phyloP scores from a whole-genome alignment of 2,888 invertebrate genomes.

The Netelia inedita region DNA sequence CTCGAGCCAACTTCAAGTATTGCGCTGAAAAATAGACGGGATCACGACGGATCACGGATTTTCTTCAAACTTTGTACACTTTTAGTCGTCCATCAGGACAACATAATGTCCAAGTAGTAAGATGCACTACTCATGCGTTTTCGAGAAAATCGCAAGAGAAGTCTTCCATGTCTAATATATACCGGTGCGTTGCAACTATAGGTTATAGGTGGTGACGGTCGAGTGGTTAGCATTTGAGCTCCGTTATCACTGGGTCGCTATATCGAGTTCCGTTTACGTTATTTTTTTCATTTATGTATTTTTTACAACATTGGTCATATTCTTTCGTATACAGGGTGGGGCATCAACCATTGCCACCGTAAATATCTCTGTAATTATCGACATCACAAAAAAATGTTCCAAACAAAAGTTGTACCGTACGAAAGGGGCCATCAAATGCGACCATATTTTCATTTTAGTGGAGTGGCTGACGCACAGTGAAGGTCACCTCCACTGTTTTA shows the following conservation, averaged over 20 bases:
- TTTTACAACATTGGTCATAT: not conserved
- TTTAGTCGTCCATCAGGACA: conserved; percentile 1
- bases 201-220: not conserved
- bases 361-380: not conserved
- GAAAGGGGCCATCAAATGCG: not conserved
- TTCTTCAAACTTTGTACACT: too few species aligned
- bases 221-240: not conserved
- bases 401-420: too few species aligned
- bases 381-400: too few species aligned
- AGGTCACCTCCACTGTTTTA: conserved; percentile 18
- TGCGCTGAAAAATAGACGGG: too few species aligned
- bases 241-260: conserved; percentile 5
- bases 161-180: not conserved
- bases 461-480: not conserved
- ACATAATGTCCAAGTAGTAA: not conserved
- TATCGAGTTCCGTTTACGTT: not conserved
- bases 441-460: not conserved
- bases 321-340: not conserved
- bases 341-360: not conserved
- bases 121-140: not conserved
- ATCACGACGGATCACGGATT: too few species aligned
- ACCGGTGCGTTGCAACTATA: not conserved
- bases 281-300: not conserved
- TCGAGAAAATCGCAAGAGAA: conserved; percentile 1
- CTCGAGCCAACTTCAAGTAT: too few species aligned